These are phyloP conservation scores for Amphipyra berbera DNA, from an alignment of 2,888 invertebrate species.

Conservation along the genomic window DNA sequence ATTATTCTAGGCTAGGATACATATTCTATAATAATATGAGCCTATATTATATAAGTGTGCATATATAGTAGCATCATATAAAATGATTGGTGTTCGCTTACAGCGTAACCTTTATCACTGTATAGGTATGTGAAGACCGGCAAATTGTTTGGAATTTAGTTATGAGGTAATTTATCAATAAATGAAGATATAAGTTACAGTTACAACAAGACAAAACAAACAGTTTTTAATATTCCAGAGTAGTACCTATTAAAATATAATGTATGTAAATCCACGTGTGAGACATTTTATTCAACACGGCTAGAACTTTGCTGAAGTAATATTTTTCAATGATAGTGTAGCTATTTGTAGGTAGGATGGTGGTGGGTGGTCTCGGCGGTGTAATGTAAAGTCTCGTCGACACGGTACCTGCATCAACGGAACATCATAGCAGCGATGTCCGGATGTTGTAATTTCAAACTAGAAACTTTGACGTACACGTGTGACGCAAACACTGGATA, in stretches of 20 bases:
- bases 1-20: too few species aligned
- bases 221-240: constrained; percentile 14
- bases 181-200: neutral
- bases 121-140: too few species aligned
- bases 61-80: too few species aligned
- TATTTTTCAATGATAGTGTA: constrained; percentile 58
- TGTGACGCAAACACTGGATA: constrained; percentile 29
- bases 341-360: constrained; percentile 38
- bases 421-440: constrained; percentile 35
- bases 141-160: constrained; percentile 12
- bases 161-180: neutral
- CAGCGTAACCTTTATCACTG: too few species aligned
- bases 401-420: constrained; percentile 64
- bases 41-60: too few species aligned
- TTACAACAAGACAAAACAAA: neutral
- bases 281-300: constrained; percentile 30
- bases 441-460: constrained; percentile 44
- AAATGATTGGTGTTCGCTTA: too few species aligned
- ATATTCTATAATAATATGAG: neutral
- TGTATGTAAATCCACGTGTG: constrained; percentile 12
- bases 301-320: constrained; percentile 41
- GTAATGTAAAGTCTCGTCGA: constrained; percentile 59
- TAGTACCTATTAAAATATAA: constrained; percentile 10
- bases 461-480: constrained; percentile 39
- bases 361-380: constrained; percentile 59